A percentile compares a stretch with the other conserved stretches of the same genome.
Conservation (phyloP, 2,888 invertebrate species). For the Heliothis peltigera region DNA sequence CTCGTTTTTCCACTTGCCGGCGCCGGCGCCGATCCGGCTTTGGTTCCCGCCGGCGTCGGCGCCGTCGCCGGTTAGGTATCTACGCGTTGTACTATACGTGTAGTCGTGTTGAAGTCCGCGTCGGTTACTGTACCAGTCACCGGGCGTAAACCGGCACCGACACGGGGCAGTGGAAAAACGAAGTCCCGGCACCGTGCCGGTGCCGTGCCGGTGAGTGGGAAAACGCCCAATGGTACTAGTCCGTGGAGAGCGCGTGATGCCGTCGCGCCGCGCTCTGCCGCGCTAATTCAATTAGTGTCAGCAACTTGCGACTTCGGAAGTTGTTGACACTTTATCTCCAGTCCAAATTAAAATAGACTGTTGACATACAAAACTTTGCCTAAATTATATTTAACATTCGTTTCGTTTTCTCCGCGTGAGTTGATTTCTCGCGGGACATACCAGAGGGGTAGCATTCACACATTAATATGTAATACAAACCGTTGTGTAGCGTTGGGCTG, state of each 20-base stretch:
- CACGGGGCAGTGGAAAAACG: too few species aligned
- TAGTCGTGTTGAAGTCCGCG: too few species aligned
- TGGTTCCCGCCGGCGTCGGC: too few species aligned
- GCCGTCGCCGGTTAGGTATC: too few species aligned
- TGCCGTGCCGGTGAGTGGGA: too few species aligned
- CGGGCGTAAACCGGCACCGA: too few species aligned
- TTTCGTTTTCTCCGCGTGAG: constrained; percentile 37
- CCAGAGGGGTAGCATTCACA: constrained; percentile 48
- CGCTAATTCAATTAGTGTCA: constrained; percentile 62
- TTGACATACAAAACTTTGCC: constrained; percentile 35
- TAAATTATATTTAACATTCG: constrained; percentile 41
- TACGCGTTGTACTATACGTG: too few species aligned
- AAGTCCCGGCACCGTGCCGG: too few species aligned
- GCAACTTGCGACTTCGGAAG: constrained; percentile 41
- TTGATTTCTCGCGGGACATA: constrained; percentile 67
- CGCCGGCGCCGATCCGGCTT: too few species aligned
- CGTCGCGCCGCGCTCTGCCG: constrained; percentile 28
- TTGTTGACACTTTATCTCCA: constrained; percentile 34
- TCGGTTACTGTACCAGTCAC: too few species aligned
- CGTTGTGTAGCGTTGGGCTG: constrained; percentile 33
- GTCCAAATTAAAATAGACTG: constrained; percentile 39
- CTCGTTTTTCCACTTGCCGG: too few species aligned
- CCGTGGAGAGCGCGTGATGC: constrained; percentile 2
- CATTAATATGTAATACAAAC: constrained; percentile 59
- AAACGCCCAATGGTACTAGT: too few species aligned